A percentile compares a stretch with the other conserved stretches of the same genome.
phyloP scores from a whole-genome alignment of 2,113 vertebrate species.

The Emberiza fucata region DNA sequence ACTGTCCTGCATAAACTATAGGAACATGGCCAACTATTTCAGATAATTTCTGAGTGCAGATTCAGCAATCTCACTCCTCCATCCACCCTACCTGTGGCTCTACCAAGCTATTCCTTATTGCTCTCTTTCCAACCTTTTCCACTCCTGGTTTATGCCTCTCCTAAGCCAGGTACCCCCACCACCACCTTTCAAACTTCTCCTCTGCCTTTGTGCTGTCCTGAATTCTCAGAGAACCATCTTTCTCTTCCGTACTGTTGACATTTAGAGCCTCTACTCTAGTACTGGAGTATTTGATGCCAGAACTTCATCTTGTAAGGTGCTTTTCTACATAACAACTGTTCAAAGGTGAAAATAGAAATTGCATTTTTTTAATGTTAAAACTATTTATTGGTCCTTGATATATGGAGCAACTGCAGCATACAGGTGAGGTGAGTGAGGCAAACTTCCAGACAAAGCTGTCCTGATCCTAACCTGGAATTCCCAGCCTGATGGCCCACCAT shows the following conservation, averaged over 20 bases:
- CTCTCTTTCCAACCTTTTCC: neutral
- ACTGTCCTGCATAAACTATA: neutral
- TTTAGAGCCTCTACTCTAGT: neutral
- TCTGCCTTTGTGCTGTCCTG: neutral
- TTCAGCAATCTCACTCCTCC: neutral
- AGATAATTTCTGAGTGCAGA: neutral
- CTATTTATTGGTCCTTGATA: neutral
- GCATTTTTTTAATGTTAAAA: neutral
- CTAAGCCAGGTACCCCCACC: neutral
- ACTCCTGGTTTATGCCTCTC: neutral
- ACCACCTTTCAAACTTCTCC: neutral
- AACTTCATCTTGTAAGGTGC: neutral
- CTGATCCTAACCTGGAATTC: rapidly evolving
- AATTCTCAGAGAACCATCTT: neutral
- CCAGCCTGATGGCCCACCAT: neutral
- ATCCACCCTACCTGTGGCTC: neutral
- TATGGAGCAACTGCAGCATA: rapidly evolving
- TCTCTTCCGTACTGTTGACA: neutral
- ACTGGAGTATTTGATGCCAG: neutral
- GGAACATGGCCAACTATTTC: neutral
- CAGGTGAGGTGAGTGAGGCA: neutral
- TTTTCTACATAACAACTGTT: neutral
- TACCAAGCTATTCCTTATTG: neutral
- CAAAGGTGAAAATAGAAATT: neutral
- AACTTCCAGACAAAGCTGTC: neutral